Evolutionary conservation across 2,113 vertebrate species (phyloP).

Genomic region (Danionella cerebrum): DNA sequence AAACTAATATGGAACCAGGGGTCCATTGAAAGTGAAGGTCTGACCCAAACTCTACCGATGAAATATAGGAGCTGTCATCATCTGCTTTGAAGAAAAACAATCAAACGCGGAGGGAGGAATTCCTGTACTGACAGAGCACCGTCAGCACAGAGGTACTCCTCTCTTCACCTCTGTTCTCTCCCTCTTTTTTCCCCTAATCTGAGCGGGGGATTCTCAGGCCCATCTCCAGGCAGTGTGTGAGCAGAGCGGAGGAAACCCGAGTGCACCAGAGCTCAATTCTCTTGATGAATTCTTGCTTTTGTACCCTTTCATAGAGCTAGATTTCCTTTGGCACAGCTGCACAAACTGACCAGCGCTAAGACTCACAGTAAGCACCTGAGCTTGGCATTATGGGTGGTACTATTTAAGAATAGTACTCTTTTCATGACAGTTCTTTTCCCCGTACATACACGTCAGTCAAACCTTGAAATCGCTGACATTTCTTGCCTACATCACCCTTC

Average conservation of each 20-base stretch:
- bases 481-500: too few relatives aligned
- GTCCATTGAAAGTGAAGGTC: constrained; percentile 19
- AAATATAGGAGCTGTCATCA: constrained; percentile 35
- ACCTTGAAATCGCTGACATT: too few relatives aligned
- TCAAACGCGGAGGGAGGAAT: constrained; percentile 30
- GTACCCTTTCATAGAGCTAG: background rate
- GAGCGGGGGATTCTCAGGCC: background rate
- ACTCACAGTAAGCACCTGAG: background rate
- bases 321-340: constrained; percentile 13
- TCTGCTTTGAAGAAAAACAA: constrained; percentile 38
- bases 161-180: background rate
- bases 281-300: background rate
- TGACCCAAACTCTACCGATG: constrained; percentile 19
- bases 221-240: background rate
- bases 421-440: too few relatives aligned
- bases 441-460: too few relatives aligned
- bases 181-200: background rate
- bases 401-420: background rate
- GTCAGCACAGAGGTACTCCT: constrained; percentile 13
- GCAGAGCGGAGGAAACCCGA: background rate
- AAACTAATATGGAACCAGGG: background rate
- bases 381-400: background rate
- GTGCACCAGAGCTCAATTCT: background rate
- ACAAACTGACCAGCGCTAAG: constrained; percentile 2
- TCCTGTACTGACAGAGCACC: constrained; percentile 21